phyloP scores from a whole-genome alignment of 2,888 invertebrate species.

The Trachelus troglodyta region DNA sequence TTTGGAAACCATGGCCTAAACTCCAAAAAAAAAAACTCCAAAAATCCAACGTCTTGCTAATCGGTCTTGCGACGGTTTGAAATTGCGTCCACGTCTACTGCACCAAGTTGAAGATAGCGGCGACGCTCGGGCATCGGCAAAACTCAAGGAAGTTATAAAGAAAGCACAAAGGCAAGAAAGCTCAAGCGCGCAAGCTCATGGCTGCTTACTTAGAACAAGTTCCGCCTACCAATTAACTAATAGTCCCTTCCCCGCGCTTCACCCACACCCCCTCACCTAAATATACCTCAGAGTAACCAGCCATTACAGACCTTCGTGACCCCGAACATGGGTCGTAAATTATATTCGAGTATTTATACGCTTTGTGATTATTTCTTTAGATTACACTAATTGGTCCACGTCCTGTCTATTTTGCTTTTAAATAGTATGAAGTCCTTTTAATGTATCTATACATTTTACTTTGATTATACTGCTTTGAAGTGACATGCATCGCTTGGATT shows the following conservation, averaged over 20 bases:
- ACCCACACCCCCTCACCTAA: neutral
- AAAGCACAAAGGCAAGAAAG: constrained; percentile 24
- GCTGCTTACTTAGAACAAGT: constrained; percentile 9
- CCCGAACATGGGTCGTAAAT: neutral
- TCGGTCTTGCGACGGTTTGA: no score
- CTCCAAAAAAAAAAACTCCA: no score
- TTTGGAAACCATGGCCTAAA: neutral
- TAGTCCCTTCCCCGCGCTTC: neutral
- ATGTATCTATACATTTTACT: neutral
- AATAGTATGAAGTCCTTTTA: neutral
- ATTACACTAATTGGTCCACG: neutral
- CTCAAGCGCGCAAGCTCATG: constrained; percentile 37
- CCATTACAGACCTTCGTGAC: neutral
- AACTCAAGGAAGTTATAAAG: constrained; percentile 4
- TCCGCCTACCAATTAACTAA: neutral
- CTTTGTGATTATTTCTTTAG: neutral
- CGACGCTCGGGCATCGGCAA: neutral
- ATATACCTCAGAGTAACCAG: neutral
- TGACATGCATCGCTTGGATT: no score
- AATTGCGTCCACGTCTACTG: neutral
- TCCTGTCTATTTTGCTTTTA: neutral
- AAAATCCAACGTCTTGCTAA: neutral
- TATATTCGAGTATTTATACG: neutral
- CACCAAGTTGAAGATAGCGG: neutral
- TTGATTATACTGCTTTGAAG: no score